Percentiles rank a stretch among this genome's conserved stretches.
These are phyloP conservation scores for Riptortus pedestris DNA, from an alignment of 1,140 invertebrate genomes.

Conservation along the genomic window DNA sequence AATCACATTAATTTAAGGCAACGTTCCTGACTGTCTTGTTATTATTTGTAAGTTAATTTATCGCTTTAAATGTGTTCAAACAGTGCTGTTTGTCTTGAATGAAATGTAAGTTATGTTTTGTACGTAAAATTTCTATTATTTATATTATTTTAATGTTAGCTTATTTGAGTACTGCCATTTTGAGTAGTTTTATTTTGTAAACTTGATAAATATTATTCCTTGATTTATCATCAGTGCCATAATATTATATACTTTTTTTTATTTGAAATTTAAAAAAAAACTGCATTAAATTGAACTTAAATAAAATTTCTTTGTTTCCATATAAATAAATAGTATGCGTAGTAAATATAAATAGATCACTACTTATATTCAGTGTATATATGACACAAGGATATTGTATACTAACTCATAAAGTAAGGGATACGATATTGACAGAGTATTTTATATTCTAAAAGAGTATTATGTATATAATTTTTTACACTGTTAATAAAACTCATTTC, in stretches of 20 bases:
- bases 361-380: not conserved
- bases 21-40: conserved; percentile 12
- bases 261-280: not conserved
- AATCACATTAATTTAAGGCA: not conserved
- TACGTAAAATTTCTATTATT: not conserved
- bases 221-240: conserved; percentile 1
- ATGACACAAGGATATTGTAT: conserved; percentile 1
- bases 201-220: not conserved
- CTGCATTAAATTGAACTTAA: conserved; percentile 4
- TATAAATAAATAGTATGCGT: not conserved
- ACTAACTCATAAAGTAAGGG: not conserved
- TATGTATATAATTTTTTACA: conserved; percentile 13
- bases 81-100: not conserved
- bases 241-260: not conserved
- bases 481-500: not conserved
- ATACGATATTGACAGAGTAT: conserved; percentile 4
- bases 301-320: not conserved
- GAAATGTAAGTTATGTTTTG: not conserved
- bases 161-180: conserved; percentile 14
- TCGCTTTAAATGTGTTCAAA: conserved; percentile 5
- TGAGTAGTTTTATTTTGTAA: conserved; percentile 7
- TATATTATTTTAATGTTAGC: conserved; percentile 3
- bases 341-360: conserved; percentile 1
- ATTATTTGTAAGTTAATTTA: not conserved
- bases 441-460: conserved; percentile 6